Evolutionary conservation across 2,797 vertebrate genomes (phyloP).

Genomic region (Leuciscus waleckii): DNA sequence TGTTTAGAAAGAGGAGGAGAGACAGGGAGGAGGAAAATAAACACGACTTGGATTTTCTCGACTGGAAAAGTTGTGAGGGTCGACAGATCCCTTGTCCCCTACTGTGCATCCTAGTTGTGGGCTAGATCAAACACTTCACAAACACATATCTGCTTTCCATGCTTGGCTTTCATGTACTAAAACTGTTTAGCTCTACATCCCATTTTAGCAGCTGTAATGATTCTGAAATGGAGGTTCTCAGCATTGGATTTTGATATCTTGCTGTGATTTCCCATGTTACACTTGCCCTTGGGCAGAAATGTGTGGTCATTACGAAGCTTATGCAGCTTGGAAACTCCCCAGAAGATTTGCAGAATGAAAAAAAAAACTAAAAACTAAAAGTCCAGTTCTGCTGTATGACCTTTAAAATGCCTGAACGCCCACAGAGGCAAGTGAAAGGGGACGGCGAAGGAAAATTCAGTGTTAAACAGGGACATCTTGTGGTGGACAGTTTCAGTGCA

Average conservation of each 20-base stretch:
- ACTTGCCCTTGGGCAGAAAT: constrained; percentile 17
- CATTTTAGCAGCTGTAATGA: constrained; percentile 58
- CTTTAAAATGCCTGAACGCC: constrained; percentile 43
- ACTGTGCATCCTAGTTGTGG: constrained; percentile 49
- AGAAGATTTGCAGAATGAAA: constrained; percentile 14
- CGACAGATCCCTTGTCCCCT: constrained; percentile 45
- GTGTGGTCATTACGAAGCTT: background rate
- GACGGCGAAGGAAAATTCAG: background rate
- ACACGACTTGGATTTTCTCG: constrained; percentile 27
- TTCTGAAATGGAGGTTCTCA: constrained; percentile 49
- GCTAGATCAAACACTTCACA: constrained; percentile 61
- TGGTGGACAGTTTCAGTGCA: constrained; percentile 29
- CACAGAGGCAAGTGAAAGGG: background rate
- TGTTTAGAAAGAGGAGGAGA: constrained; percentile 24
- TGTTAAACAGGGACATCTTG: constrained; percentile 51
- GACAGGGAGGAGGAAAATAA: constrained; percentile 39
- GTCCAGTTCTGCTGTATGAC: constrained; percentile 44
- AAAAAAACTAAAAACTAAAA: background rate
- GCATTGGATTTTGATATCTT: constrained; percentile 39
- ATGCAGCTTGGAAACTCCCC: constrained; percentile 48
- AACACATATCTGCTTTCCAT: constrained; percentile 51
- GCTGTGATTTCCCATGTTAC: constrained; percentile 24
- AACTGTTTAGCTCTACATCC: constrained; percentile 51
- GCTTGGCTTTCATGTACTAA: constrained; percentile 58
- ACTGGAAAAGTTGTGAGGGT: constrained; percentile 35